Conservation (phyloP, 92 coral and sea anemone genomes). For the Virgularia gustaviana region DNA sequence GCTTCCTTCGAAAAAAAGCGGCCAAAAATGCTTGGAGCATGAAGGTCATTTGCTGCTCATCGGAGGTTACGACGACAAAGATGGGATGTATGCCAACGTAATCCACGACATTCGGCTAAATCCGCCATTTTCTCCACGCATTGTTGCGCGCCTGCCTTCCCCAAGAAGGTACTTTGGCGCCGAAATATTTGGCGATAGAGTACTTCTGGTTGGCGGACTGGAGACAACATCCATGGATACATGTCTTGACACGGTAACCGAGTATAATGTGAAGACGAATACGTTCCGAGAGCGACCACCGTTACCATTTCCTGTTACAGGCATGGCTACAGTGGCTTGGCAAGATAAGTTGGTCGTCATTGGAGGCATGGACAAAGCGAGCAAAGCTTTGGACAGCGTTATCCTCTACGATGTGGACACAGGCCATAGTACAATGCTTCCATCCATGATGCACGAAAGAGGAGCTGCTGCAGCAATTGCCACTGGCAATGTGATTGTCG, state of each 20-base stretch:
- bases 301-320: not conserved
- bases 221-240: not conserved
- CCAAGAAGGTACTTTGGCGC: not conserved
- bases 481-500: conserved; percentile 58
- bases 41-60: not conserved
- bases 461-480: conserved; percentile 73
- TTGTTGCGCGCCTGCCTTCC: conserved; percentile 4
- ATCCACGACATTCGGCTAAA: conserved; percentile 12
- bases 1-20: not conserved
- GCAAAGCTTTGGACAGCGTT: not conserved
- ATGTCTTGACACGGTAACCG: not conserved
- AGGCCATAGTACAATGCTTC: conserved; percentile 71
- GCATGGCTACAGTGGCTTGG: not conserved
- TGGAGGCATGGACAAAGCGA: conserved; percentile 9
- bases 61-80: conserved; percentile 1
- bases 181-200: not conserved
- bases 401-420: conserved; percentile 52
- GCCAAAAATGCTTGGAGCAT: not conserved
- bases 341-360: conserved; percentile 1
- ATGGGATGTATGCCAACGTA: not conserved
- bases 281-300: not conserved
- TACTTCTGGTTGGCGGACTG: not conserved
- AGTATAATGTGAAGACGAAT: not conserved
- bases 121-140: not conserved
- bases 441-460: conserved; percentile 73